phyloP scores from a whole-genome alignment of 2,113 vertebrate species.

The Elanoides forficatus region DNA sequence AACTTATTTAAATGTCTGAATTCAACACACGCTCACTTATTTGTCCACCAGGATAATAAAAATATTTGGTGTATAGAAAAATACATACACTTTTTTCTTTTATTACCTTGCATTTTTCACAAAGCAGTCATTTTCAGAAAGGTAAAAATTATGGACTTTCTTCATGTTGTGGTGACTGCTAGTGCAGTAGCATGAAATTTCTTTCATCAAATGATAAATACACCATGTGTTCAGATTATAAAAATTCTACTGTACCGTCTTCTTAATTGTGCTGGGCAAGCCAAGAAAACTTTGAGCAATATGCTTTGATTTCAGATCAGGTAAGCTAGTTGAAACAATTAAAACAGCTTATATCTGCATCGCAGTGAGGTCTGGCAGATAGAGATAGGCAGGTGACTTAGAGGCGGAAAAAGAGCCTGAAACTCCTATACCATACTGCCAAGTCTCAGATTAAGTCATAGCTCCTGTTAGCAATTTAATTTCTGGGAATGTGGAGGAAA shows the following conservation, averaged over 20 bases:
- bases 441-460: background rate
- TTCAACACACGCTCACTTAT: background rate
- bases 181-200: background rate
- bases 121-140: background rate
- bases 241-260: background rate
- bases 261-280: background rate
- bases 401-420: background rate
- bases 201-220: background rate
- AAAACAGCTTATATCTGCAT: background rate
- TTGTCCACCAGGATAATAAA: background rate
- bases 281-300: background rate
- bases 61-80: background rate
- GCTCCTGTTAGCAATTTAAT: background rate
- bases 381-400: background rate
- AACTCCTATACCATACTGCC: background rate
- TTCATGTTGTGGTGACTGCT: fast-evolving
- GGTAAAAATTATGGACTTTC: background rate
- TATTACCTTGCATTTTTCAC: background rate
- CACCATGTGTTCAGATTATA: background rate
- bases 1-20: background rate
- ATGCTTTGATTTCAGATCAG: background rate
- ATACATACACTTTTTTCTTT: background rate
- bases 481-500: background rate
- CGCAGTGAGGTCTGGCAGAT: background rate
- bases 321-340: background rate